Evolutionary conservation across 2,888 invertebrate genomes (phyloP).

Genomic region (Bellardia pandia): DNA sequence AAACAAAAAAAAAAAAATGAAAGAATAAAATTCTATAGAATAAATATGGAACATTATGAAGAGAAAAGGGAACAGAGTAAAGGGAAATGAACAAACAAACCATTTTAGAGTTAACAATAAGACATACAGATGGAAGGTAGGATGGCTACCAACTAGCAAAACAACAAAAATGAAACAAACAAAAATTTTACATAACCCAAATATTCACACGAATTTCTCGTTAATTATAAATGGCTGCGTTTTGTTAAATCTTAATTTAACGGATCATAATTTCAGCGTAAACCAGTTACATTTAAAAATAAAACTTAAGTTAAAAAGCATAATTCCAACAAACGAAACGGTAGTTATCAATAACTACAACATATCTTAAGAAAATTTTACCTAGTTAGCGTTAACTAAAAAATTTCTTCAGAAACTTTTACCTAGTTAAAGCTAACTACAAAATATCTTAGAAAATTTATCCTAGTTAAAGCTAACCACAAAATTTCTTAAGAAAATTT

Average conservation of each 20-base stretch:
- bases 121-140: neutral
- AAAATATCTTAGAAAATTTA: too few species aligned
- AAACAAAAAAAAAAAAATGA: neutral
- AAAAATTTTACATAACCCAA: constrained; percentile 43
- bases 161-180: neutral
- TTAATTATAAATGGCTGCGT: constrained; percentile 2
- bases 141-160: neutral
- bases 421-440: too few species aligned
- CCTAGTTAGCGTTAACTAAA: too few species aligned
- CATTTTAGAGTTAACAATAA: neutral
- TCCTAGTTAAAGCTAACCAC: too few species aligned
- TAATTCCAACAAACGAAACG: neutral
- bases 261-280: constrained; percentile 12
- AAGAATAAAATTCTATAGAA: constrained; percentile 32
- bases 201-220: constrained; percentile 51
- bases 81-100: too few species aligned
- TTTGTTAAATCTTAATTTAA: neutral
- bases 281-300: neutral
- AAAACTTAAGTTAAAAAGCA: neutral
- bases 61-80: too few species aligned
- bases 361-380: too few species aligned
- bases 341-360: too few species aligned
- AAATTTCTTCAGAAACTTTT: too few species aligned
- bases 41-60: neutral
- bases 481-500: too few species aligned